phyloP scores from a whole-genome alignment of 2,888 invertebrate species.

The Portevinia maculata region DNA sequence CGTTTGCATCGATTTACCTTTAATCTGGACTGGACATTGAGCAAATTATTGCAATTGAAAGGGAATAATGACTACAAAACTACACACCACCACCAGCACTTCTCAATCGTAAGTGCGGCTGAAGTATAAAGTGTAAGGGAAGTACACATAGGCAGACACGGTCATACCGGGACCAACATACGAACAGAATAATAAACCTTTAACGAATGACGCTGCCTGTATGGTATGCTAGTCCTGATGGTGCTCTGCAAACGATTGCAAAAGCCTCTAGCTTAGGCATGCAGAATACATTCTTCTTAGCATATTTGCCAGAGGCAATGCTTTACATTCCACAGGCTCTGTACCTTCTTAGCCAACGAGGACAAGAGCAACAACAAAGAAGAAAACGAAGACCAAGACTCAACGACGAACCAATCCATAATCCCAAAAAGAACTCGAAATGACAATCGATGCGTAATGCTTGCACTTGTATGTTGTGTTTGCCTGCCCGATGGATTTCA shows the following conservation, averaged over 20 bases:
- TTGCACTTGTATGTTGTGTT: slow-evolving; percentile 52
- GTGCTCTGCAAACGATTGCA: slow-evolving; percentile 14
- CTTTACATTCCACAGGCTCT: slow-evolving; percentile 55
- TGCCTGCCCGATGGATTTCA: slow-evolving; percentile 62
- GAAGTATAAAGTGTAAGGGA: slow-evolving; percentile 55
- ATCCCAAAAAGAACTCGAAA: slow-evolving; percentile 59
- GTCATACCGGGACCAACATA: slow-evolving; percentile 42
- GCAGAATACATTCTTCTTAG: slow-evolving; percentile 67
- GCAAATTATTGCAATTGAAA: slow-evolving; percentile 74
- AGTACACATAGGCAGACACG: slow-evolving; percentile 40
- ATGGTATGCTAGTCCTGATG: too few species aligned
- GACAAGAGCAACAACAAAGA: slow-evolving; percentile 9
- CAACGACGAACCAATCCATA: slow-evolving; percentile 55
- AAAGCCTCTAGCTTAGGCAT: slow-evolving; percentile 51
- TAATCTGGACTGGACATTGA: slow-evolving; percentile 74
- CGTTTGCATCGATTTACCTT: slow-evolving; percentile 74
- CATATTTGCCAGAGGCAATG: slow-evolving; percentile 63
- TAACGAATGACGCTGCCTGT: slow-evolving; percentile 66
- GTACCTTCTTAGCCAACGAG: slow-evolving; percentile 4
- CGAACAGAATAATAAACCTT: slow-evolving; percentile 65
- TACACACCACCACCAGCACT: slow-evolving; percentile 45
- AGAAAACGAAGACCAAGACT: slow-evolving; percentile 18
- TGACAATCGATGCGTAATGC: slow-evolving; percentile 70
- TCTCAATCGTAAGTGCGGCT: slow-evolving; percentile 28
- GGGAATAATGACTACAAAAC: slow-evolving; percentile 71